These are phyloP conservation scores for Leucophenga montana DNA, from an alignment of 2,888 invertebrate species.

Conservation along the genomic window DNA sequence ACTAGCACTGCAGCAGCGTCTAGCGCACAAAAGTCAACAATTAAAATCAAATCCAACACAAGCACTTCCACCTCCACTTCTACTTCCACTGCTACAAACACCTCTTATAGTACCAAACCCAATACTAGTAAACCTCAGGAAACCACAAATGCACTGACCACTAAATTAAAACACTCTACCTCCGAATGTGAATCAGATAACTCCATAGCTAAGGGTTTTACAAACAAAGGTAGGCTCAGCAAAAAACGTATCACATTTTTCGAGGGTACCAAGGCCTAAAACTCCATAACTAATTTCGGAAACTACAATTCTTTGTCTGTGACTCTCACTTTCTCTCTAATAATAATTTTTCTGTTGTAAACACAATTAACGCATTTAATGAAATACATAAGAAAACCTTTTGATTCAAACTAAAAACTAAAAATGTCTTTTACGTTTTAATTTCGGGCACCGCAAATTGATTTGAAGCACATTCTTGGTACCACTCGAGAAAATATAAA, in stretches of 20 bases:
- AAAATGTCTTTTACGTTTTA: conserved; percentile 32
- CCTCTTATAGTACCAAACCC: conserved; percentile 11
- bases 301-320: conserved; percentile 37
- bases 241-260: conserved; percentile 83
- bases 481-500: conserved; percentile 24
- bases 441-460: conserved; percentile 28
- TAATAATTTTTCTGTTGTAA: conserved; percentile 45
- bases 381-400: conserved; percentile 30
- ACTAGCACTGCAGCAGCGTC: neutral
- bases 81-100: neutral
- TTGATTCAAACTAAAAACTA: conserved; percentile 53
- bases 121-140: conserved; percentile 33
- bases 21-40: neutral
- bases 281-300: conserved; percentile 18
- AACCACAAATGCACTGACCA: conserved; percentile 18
- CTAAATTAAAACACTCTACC: conserved; percentile 47
- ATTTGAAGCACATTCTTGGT: conserved; percentile 44
- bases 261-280: conserved; percentile 79
- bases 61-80: too few species aligned
- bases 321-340: conserved; percentile 21
- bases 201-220: conserved; percentile 67
- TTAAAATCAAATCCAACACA: conserved; percentile 24
- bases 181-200: conserved; percentile 63
- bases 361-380: conserved; percentile 62
- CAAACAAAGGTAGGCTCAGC: conserved; percentile 80